phyloP scores from a whole-genome alignment of 2,113 vertebrate genomes.

The Sphyrna mokarran region DNA sequence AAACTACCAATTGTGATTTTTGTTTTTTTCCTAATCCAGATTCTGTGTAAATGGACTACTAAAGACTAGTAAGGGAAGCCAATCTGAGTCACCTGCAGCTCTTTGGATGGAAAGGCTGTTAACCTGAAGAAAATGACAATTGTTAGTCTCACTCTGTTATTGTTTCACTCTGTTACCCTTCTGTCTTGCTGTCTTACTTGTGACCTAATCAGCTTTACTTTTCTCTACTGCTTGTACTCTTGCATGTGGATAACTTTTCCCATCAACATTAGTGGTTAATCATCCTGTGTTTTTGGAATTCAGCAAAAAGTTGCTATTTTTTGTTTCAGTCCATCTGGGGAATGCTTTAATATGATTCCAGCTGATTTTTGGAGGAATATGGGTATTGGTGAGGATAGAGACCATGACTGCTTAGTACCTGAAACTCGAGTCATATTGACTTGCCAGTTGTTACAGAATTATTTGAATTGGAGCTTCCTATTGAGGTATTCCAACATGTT shows the following conservation, averaged over 20 bases:
- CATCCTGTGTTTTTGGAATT: not conserved
- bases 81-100: conserved; percentile 26
- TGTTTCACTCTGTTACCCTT: not conserved
- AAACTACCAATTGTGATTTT: conserved; percentile 22
- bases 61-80: conserved; percentile 13
- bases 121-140: not conserved
- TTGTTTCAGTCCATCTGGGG: not conserved
- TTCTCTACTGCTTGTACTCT: not conserved
- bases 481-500: not conserved
- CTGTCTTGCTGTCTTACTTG: not conserved
- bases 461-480: not conserved
- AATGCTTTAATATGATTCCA: not conserved
- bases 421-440: not conserved
- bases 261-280: not conserved
- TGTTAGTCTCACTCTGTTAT: conserved; percentile 20
- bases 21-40: not conserved
- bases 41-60: not conserved
- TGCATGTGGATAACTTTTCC: not conserved
- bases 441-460: not conserved
- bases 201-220: not conserved
- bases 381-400: not conserved
- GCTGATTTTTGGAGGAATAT: not conserved
- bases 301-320: not conserved
- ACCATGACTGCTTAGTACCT: no score
- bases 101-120: conserved; percentile 21